Base-by-base conservation (phyloP, 1,140 invertebrate genomes). In the Drosophila navojoa region DNA sequence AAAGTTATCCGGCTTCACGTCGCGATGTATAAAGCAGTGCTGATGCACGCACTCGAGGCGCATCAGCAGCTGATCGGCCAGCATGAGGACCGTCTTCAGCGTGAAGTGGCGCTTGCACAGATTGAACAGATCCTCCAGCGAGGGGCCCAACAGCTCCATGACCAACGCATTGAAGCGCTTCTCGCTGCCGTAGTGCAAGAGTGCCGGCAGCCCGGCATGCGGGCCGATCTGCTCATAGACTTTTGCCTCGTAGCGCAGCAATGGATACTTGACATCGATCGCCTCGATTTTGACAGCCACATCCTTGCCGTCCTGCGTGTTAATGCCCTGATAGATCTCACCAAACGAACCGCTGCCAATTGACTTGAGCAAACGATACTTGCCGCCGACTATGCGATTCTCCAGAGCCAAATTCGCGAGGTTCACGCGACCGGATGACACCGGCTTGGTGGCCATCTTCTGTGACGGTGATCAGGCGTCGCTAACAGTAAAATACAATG, bases 201-300 rank as follows among this genome's bases (percentile, higher is more conserved):
- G 97, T 52, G 94, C 94, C 47, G 98, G 98, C 82, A 99, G 98
- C 49, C 98, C 98, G 0, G 61, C 93, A 97, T 96, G 93, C 96
- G 96, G 86, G 97, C 97, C 93, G 97, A 97, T 96, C 98, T 98
- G 94, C 98, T 96, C 94, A 94, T 99, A 99, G 92, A 99, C 98
- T 94, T 98, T 99, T 81, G 98, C 98, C 93, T 99, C 98, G 94
- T 99, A 99, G 91, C 99, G 98, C 55, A 99, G 94, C 92, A 99
- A 98, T 32, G 98, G 98, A 94, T 99, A 98, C 92, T 98, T 97
- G 60, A 98, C 98, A 93, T 98, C 98, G 90, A 98, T 96, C 93
- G 98, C 98, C 97, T 99, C 99, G 94, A 99, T 94, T 94, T 99
- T 99, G 75, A 99, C 99, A 75, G 98, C 99, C 85, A 99, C 98